Evolutionary conservation across 1,140 invertebrate species (phyloP), one percentile per base, ranked within the genome.

Genomic region (Uloborus diversus): DNA sequence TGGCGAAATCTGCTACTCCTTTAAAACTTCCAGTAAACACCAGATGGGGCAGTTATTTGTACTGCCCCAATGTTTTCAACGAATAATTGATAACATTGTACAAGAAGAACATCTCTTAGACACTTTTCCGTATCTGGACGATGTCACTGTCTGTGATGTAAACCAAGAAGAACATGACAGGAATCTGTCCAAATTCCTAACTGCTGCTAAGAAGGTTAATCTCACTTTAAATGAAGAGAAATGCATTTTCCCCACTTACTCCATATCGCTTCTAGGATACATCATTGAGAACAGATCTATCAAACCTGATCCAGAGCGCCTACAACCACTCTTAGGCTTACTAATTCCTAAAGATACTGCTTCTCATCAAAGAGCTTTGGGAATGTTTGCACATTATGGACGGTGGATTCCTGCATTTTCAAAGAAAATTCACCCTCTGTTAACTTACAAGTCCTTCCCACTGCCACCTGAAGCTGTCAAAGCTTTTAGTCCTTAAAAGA

Each of bases 1-100:
- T n/a, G n/a, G n/a, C n/a, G n/a, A n/a, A n/a, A n/a, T n/a, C n/a
- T n/a, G n/a, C n/a, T n/a, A n/a, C n/a, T n/a, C n/a, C n/a, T n/a
- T n/a, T n/a, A n/a, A n/a, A n/a, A n/a, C n/a, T n/a, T n/a, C n/a
- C n/a, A n/a, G n/a, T n/a, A n/a, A n/a, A n/a, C n/a, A n/a, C n/a
- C n/a, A n/a, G n/a, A n/a, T n/a, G n/a, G n/a, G n/a, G n/a, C n/a
- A n/a, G n/a, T n/a, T n/a, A n/a, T n/a, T n/a, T n/a, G n/a, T n/a
- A n/a, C n/a, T n/a, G n/a, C n/a, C n/a, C n/a, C n/a, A n/a, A n/a
- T 20, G 14, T 47, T 87, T 86, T 65, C 86, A 87, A 75, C 61
- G 83, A 7, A 82, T 85, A 32, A 86, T 88, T 66, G 85, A 87
- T 47, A 57, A 82, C 49, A 79, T 85, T 9, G 56, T 88, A 90